These are phyloP conservation scores for Bombyx mori DNA, from an alignment of 1,140 invertebrate genomes.

Conservation along the genomic window ASM3026992v2 NC_085110.1:3985501-3986000, in stretches of 20 bases:
- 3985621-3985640: slow-evolving; percentile 87
- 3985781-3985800: slow-evolving; percentile 85
- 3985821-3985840: slow-evolving; percentile 75
- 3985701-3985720: slow-evolving; percentile 48
- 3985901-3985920: slow-evolving; percentile 34
- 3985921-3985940: too few species aligned
- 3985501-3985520: too few species aligned
- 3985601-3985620: slow-evolving; percentile 82
- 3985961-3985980: too few species aligned
- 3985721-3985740: slow-evolving; percentile 60
- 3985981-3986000: too few species aligned
- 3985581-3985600: slow-evolving; percentile 81
- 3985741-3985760: slow-evolving; percentile 73
- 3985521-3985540: too few species aligned
- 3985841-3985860: slow-evolving; percentile 77
- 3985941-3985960: too few species aligned
- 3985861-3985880: slow-evolving; percentile 75
- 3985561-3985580: not conserved
- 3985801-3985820: slow-evolving; percentile 84
- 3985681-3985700: slow-evolving; percentile 82
- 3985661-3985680: slow-evolving; percentile 91
- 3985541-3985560: too few species aligned
- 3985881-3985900: slow-evolving; percentile 51
- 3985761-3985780: slow-evolving; percentile 76
- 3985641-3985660: slow-evolving; percentile 93